These are phyloP conservation scores for Phocides pigmalion DNA, from an alignment of 1,140 invertebrate genomes.

Conservation along the genomic window DNA sequence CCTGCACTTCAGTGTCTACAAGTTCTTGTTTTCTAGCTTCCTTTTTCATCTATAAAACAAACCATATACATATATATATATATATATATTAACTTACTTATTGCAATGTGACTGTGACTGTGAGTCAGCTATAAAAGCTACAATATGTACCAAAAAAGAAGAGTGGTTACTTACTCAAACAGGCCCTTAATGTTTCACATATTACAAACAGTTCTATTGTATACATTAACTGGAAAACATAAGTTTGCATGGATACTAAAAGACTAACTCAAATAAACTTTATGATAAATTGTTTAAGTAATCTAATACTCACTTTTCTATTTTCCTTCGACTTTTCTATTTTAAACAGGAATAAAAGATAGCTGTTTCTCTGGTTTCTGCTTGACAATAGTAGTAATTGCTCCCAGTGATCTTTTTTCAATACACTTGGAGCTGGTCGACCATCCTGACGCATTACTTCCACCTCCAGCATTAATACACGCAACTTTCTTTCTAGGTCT, in stretches of 20 bases:
- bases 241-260: no score
- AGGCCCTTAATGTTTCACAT: no score
- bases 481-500: conserved; percentile 73
- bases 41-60: conserved; percentile 56
- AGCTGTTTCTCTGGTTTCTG: conserved; percentile 83
- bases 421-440: conserved; percentile 76
- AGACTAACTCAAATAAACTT: no score
- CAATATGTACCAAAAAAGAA: no score
- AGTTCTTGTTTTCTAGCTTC: conserved; percentile 65
- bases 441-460: conserved; percentile 86
- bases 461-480: conserved; percentile 83
- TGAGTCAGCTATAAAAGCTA: no score
- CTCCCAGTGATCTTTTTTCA: conserved; percentile 84
- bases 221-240: no score
- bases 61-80: no score
- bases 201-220: no score
- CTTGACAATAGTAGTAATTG: conserved; percentile 83
- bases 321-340: conserved; percentile 84
- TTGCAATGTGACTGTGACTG: no score
- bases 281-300: background rate
- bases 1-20: conserved; percentile 51
- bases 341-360: conserved; percentile 86
- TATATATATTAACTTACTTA: no score
- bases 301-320: conserved; percentile 50
- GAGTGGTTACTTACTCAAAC: no score